Evolutionary conservation across 1,140 invertebrate species (phyloP), one percentile per base, ranked within the genome.

Genomic region (Drosophila suzukii): DNA sequence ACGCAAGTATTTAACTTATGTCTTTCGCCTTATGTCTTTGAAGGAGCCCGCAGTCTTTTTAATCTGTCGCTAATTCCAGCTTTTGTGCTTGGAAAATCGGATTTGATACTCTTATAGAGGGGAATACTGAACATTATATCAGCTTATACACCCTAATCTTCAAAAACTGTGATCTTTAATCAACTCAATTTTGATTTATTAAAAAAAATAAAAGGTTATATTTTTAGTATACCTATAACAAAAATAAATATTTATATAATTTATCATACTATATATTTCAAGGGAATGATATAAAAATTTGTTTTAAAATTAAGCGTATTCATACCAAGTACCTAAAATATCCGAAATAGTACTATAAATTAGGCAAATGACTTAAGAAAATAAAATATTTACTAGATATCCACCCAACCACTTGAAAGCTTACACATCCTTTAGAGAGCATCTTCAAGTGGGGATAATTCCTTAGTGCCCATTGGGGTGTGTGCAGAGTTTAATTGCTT

Each of bases 401-500:
- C n/a, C 39, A 7, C n/a, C 2, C 8, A 17, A 46, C 17, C 0
- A 49, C 24, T 27, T 49, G 20, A 12, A n/a, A 11, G 6, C 20
- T 4, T 4, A 30, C 30, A 43, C 6, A 36, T 32, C 12, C 34
- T 11, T 38, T 58, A 24, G n/a, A 70, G 63, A 41, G 67, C 65
- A 70, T 71, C 65, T 36, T 12, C 20, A 17, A 27, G 43, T 50
- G 13, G 15, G 27, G 6, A 13, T 58, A 34, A 27, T 41, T 49
- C 15, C 36, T 6, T 11, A 11, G 13, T 24, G 3, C 13, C 17
- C n/a, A 8, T 43, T 7, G 4, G 38, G 50, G 17, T 34, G 63
- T 34, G 47, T 36, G 20, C 27, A 51, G 41, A 57, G 54, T 78
- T 84, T 83, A 83, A 84, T 83, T 83, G 80, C 76, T 79, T 68